A percentile compares a stretch with the other conserved stretches of the same genome.
These are phyloP conservation scores for Lysandra bellargus DNA, from an alignment of 2,888 invertebrate species.

Conservation along the genomic window DNA sequence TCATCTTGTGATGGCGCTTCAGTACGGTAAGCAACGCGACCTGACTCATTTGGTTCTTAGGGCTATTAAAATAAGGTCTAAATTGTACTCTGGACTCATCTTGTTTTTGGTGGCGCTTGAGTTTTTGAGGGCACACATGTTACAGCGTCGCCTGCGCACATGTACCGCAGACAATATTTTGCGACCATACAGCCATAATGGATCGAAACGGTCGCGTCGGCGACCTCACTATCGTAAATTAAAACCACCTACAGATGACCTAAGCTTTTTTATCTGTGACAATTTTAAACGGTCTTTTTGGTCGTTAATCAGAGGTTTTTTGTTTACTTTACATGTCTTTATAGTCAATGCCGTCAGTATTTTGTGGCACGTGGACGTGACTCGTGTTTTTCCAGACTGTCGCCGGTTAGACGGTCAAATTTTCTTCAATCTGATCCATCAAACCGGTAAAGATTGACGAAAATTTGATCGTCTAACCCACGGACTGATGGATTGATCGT, in stretches of 20 bases:
- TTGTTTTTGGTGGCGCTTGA: conserved; percentile 17
- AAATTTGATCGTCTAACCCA: too few species aligned
- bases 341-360: not conserved
- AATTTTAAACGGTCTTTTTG: not conserved
- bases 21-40: not conserved
- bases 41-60: not conserved
- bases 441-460: too few species aligned
- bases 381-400: too few species aligned
- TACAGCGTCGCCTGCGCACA: not conserved
- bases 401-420: too few species aligned
- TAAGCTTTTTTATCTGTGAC: conserved; percentile 30
- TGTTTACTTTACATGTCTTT: not conserved
- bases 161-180: not conserved
- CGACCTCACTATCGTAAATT: conserved; percentile 52
- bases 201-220: conserved; percentile 50
- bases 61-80: not conserved
- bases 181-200: not conserved
- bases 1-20: too few species aligned
- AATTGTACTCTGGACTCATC: not conserved
- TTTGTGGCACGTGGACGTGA: too few species aligned
- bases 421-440: too few species aligned
- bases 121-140: conserved; percentile 30
- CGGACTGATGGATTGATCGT: too few species aligned
- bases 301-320: not conserved
- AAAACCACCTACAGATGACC: conserved; percentile 37